Conservation (phyloP, 2,888 invertebrate species). For the Buathra laborator region DNA sequence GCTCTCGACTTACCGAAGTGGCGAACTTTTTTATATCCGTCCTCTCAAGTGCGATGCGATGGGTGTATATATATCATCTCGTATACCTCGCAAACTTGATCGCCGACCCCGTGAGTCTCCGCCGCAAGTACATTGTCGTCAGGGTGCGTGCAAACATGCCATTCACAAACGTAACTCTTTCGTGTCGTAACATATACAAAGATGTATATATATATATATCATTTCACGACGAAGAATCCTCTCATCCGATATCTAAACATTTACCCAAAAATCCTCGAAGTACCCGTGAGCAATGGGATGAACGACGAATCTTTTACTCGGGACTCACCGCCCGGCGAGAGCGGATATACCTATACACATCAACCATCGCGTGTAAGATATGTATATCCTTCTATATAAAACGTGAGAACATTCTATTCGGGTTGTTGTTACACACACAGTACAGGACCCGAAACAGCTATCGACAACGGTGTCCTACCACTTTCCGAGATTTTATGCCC, state of each 20-base stretch:
- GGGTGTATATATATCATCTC: neutral
- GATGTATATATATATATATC: neutral
- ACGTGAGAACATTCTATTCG: constrained; percentile 7
- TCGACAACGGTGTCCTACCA: constrained; percentile 53
- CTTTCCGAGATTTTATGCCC: constrained; percentile 63
- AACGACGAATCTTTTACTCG: constrained; percentile 14
- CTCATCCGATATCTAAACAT: constrained; percentile 48
- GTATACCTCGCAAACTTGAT: constrained; percentile 44
- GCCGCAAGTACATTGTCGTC: constrained; percentile 46
- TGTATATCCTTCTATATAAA: constrained; percentile 13
- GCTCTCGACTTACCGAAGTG: constrained; percentile 59
- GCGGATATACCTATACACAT: constrained; percentile 11
- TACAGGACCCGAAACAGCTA: constrained; percentile 52
- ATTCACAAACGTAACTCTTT: constrained; percentile 33
- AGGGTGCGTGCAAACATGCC: constrained; percentile 53
- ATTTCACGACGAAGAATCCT: constrained; percentile 34
- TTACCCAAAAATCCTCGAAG: constrained; percentile 31
- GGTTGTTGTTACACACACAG: constrained; percentile 37
- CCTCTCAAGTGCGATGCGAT: constrained; percentile 30
- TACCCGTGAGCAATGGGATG: neutral
- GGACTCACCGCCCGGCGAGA: neutral
- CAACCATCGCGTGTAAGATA: no score
- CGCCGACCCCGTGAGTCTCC: constrained; percentile 1
- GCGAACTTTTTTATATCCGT: constrained; percentile 61
- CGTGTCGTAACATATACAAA: neutral